phyloP scores from a whole-genome alignment of 1,140 invertebrate genomes.

The Polypedilum pembai region DNA sequence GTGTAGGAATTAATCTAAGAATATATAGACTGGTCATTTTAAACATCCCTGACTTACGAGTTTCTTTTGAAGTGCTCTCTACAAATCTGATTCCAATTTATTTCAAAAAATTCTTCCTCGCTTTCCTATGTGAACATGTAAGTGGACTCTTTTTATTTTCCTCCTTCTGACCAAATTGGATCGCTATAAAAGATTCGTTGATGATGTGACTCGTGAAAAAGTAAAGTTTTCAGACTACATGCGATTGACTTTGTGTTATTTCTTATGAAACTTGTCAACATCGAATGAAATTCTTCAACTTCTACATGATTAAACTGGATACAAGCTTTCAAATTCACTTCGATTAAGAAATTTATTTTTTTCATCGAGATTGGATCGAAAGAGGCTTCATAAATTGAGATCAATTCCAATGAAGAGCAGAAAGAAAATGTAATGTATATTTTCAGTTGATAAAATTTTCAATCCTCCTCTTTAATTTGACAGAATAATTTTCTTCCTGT shows the following conservation, averaged over 20 bases:
- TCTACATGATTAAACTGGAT: background rate
- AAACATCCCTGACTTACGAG: slow-evolving; percentile 2
- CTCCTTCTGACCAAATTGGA: background rate
- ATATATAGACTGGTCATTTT: too few relatives aligned
- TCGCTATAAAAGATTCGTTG: background rate
- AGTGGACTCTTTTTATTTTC: background rate
- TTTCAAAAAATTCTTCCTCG: slow-evolving; percentile 7
- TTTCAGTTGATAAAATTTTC: background rate
- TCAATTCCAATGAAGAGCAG: too few relatives aligned
- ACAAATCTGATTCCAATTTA: slow-evolving; percentile 26
- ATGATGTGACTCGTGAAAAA: background rate
- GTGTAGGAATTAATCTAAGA: too few relatives aligned
- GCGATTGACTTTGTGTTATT: background rate
- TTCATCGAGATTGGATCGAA: too few relatives aligned
- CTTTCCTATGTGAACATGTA: background rate
- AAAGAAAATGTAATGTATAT: too few relatives aligned
- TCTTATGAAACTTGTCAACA: background rate
- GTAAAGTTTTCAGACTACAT: background rate
- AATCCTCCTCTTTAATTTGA: background rate
- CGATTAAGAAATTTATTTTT: background rate
- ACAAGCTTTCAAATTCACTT: slow-evolving; percentile 12
- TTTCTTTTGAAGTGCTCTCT: slow-evolving; percentile 9
- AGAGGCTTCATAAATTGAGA: too few relatives aligned
- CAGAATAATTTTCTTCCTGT: background rate
- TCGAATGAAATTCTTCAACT: background rate